Percentiles rank a stretch among this genome's conserved stretches.
Evolutionary conservation across 2,113 vertebrate genomes (phyloP).

Genomic region (Tupaia chinensis): DNA sequence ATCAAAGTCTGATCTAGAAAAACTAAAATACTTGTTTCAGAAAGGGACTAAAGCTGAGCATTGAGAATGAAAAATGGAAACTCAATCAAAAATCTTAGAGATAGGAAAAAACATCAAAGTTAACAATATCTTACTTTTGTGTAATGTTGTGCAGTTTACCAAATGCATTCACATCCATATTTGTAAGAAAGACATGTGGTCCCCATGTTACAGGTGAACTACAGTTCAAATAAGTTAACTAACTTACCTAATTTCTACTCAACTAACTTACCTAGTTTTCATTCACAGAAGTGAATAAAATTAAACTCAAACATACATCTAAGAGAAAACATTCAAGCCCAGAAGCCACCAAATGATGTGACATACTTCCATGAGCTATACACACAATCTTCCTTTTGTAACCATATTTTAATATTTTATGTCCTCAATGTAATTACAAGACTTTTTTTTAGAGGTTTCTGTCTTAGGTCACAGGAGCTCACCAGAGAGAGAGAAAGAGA

Average conservation of each 20-base stretch:
- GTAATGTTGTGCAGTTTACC: background rate
- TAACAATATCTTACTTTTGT: background rate
- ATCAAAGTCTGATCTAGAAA: background rate
- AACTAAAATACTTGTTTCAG: background rate
- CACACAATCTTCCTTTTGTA: background rate
- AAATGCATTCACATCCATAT: background rate
- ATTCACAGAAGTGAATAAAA: background rate
- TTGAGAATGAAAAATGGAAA: background rate
- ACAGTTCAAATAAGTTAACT: background rate
- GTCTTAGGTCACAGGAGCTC: too few species aligned
- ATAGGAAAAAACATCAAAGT: background rate
- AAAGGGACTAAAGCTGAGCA: background rate
- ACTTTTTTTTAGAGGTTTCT: background rate
- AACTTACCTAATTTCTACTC: background rate
- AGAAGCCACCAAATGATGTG: background rate
- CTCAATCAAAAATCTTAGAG: background rate
- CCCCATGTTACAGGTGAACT: background rate
- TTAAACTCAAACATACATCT: background rate
- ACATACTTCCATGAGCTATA: background rate
- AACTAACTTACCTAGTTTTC: background rate
- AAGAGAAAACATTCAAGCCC: background rate
- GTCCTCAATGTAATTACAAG: background rate
- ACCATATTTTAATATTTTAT: background rate
- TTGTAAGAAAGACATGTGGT: background rate
- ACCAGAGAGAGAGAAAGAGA: too few species aligned